These are phyloP conservation scores for Dendrolimus punctatus DNA, from an alignment of 1,140 invertebrate genomes.

Conservation along the genomic window DNA sequence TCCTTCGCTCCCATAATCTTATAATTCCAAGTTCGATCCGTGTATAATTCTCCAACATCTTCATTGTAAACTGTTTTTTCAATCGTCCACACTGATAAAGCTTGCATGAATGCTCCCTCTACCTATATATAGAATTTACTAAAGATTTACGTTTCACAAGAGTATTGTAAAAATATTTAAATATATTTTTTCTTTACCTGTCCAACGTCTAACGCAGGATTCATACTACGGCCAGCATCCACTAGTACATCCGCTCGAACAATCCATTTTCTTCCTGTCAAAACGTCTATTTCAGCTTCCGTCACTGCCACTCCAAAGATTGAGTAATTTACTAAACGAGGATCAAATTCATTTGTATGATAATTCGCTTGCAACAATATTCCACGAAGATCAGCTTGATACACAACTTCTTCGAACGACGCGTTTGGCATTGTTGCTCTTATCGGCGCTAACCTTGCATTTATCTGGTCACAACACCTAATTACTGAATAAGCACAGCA, in stretches of 20 bases:
- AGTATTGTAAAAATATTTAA: neutral
- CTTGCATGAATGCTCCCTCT: constrained; percentile 90
- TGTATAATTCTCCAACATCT: constrained; percentile 77
- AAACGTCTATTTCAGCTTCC: constrained; percentile 26
- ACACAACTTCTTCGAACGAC: constrained; percentile 76
- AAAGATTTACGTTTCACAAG: neutral
- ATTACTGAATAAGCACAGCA: constrained; percentile 66
- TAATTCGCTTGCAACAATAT: constrained; percentile 25
- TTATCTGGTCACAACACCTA: constrained; percentile 76
- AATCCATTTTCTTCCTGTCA: constrained; percentile 26
- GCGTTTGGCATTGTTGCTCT: constrained; percentile 72
- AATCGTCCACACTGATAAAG: constrained; percentile 80
- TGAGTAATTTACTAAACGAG: constrained; percentile 16
- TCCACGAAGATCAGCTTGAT: constrained; percentile 50
- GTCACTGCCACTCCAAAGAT: constrained; percentile 19
- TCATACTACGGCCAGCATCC: constrained; percentile 81
- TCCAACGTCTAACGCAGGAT: constrained; percentile 83
- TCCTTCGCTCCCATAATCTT: constrained; percentile 85
- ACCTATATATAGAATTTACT: constrained; percentile 19
- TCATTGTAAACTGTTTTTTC: constrained; percentile 79
- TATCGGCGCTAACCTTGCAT: constrained; percentile 75
- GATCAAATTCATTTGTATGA: constrained; percentile 17
- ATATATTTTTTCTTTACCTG: constrained; percentile 66
- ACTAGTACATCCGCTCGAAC: constrained; percentile 74
- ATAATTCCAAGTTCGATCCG: constrained; percentile 86